Evolutionary conservation across 2,888 invertebrate species (phyloP).

Genomic region (Polylopha cassiicola): DNA sequence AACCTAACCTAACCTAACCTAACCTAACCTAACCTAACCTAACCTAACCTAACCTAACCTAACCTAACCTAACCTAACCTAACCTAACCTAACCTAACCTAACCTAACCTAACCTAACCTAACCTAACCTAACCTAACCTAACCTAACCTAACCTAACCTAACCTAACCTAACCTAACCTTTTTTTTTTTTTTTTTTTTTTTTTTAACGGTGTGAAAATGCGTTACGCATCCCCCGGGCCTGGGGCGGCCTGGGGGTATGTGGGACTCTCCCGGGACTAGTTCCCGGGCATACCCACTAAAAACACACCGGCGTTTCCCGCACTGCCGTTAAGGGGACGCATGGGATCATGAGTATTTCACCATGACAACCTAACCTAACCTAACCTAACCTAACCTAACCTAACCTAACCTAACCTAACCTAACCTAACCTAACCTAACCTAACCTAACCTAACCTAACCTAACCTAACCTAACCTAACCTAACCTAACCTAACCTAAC

Average conservation of each 20-base stretch:
- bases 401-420: slow-evolving; percentile 15
- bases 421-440: slow-evolving; percentile 13
- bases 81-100: slow-evolving; percentile 15
- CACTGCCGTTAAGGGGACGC: too few relatives aligned
- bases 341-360: too few relatives aligned
- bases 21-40: slow-evolving; percentile 8
- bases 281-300: too few relatives aligned
- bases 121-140: slow-evolving; percentile 15
- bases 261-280: too few relatives aligned
- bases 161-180: slow-evolving; percentile 11
- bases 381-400: slow-evolving; percentile 15
- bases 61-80: slow-evolving; percentile 15
- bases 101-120: slow-evolving; percentile 15
- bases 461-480: slow-evolving; percentile 14
- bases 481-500: slow-evolving; percentile 14
- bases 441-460: slow-evolving; percentile 12
- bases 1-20: slow-evolving; percentile 11
- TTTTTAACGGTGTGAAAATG: too few relatives aligned
- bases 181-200: too few relatives aligned
- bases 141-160: slow-evolving; percentile 15
- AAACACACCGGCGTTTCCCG: too few relatives aligned
- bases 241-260: too few relatives aligned
- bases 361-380: slow-evolving; percentile 13
- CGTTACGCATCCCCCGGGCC: too few relatives aligned
- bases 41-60: slow-evolving; percentile 14